These are phyloP conservation scores for Papilio xuthus DNA, from an alignment of 1,140 invertebrate genomes.

Conservation along the genomic window DNA sequence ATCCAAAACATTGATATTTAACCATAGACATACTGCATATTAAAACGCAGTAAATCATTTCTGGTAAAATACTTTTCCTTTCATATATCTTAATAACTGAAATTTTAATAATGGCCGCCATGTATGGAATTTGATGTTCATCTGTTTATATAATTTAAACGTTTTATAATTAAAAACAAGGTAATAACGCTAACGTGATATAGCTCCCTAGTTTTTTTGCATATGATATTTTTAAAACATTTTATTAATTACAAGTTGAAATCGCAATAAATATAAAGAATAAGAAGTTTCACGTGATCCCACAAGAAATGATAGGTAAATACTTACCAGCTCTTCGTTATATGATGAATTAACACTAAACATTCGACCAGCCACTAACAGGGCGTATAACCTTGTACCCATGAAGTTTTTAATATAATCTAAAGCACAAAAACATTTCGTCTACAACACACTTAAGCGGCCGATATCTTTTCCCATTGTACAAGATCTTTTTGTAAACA, in stretches of 20 bases:
- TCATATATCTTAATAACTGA: too few species aligned
- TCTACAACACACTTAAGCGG: conserved; percentile 70
- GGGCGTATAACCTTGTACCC: conserved; percentile 58
- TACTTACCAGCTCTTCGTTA: conserved; percentile 67
- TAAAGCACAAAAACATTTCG: conserved; percentile 62
- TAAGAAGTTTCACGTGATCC: conserved; percentile 60
- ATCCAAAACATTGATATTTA: too few species aligned
- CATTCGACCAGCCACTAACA: conserved; percentile 52
- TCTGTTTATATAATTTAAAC: neutral
- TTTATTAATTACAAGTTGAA: conserved; percentile 51
- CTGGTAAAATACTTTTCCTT: too few species aligned
- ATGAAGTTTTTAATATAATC: conserved; percentile 53
- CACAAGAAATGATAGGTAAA: conserved; percentile 68
- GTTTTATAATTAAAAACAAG: too few species aligned
- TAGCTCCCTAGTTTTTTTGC: too few species aligned
- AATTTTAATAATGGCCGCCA: neutral
- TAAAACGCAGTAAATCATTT: too few species aligned
- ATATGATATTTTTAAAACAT: too few species aligned
- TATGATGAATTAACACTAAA: conserved; percentile 51
- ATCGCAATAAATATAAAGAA: conserved; percentile 57
- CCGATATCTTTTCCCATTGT: conserved; percentile 49
- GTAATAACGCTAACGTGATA: too few species aligned
- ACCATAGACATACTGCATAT: too few species aligned
- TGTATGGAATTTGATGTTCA: neutral
- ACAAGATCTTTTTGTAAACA: conserved; percentile 56